Base-by-base conservation (phyloP, 2,888 invertebrate genomes). In the Helobdella robusta region DNA sequence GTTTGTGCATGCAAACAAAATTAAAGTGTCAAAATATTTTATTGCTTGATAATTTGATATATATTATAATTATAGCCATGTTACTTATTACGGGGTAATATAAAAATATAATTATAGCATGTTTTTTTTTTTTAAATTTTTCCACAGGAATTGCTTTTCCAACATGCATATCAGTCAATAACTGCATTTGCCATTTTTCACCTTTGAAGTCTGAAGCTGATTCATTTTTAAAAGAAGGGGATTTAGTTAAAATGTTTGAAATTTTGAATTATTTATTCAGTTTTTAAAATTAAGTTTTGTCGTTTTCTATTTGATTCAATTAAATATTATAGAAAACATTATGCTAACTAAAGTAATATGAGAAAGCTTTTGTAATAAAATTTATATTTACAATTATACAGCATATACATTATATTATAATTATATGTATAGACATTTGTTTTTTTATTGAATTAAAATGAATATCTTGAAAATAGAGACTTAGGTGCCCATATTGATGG, bases 401-500 rank as follows among this genome's bases (percentile, higher is more conserved):
- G 11, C 15, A 44, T 11, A 11, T 44, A 18, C 18, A 15, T 44
- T 11, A 44, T 52, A 11, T 52, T 15, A 15, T 52, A 23, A 18
- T 52, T 15, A 23, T 11, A 52, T 52, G 20, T 15, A 52, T 11
- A 20, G 20, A 23, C 6, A 11, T 11, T 61, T 61, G 18, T 56
- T 61, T 61, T 61, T 8, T 15, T 64, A 25, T 20, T 58, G 44
- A 11, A 40, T 40, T 40, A 40, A 15, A 40, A 15, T 11, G 11
- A 15, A 15, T 40, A 40, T n/a, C n/a, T 40, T 40, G 11, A 40
- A 25, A 28, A 23, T 73, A 79, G 82, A 80, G 97, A 99, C 82
- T 83, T 99, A 77, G 98, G 98, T 72, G 93, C 92, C 69, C 97
- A 98, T 78, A 88, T 98, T 76, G 98, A 98, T 84, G 98, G 98